phyloP scores from a whole-genome alignment of 2,888 invertebrate genomes.

The Drosophila monieri region DNA sequence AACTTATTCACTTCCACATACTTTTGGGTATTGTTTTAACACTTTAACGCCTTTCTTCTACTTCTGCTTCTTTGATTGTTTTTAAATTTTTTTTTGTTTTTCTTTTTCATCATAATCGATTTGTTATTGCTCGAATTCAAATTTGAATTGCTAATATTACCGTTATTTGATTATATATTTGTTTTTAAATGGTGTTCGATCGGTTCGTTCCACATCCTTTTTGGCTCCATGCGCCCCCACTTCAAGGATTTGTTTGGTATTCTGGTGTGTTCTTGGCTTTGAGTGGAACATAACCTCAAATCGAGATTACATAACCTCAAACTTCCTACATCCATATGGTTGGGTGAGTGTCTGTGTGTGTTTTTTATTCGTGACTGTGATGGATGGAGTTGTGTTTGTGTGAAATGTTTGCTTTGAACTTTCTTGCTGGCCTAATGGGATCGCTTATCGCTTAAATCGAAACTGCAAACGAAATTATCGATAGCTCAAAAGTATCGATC shows the following conservation, averaged over 20 bases:
- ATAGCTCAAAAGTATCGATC: constrained; percentile 5
- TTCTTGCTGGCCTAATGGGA: constrained; percentile 31
- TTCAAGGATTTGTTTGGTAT: constrained; percentile 72
- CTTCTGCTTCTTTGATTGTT: constrained; percentile 24
- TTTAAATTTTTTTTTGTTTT: not conserved
- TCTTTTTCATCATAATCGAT: constrained; percentile 6
- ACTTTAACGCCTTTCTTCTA: not conserved
- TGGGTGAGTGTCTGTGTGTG: constrained; percentile 6
- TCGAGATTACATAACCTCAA: constrained; percentile 20
- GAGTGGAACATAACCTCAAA: constrained; percentile 13
- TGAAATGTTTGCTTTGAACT: constrained; percentile 43
- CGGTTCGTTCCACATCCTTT: constrained; percentile 34
- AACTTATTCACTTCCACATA: constrained; percentile 32
- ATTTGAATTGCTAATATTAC: constrained; percentile 28
- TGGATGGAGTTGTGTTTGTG: constrained; percentile 4
- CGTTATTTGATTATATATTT: constrained; percentile 7
- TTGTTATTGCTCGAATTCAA: constrained; percentile 20
- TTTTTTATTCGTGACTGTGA: constrained; percentile 6
- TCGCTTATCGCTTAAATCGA: constrained; percentile 19
- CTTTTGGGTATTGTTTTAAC: constrained; percentile 20
- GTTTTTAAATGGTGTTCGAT: constrained; percentile 21
- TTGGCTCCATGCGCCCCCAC: constrained; percentile 81
- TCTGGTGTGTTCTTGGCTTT: constrained; percentile 28
- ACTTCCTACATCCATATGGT: constrained; percentile 15
- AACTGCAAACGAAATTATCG: constrained; percentile 28